A percentile compares a stretch with the other conserved stretches of the same genome.
These are phyloP conservation scores for Tethea ocularis DNA, from an alignment of 2,888 invertebrate genomes.

Conservation along the genomic window DNA sequence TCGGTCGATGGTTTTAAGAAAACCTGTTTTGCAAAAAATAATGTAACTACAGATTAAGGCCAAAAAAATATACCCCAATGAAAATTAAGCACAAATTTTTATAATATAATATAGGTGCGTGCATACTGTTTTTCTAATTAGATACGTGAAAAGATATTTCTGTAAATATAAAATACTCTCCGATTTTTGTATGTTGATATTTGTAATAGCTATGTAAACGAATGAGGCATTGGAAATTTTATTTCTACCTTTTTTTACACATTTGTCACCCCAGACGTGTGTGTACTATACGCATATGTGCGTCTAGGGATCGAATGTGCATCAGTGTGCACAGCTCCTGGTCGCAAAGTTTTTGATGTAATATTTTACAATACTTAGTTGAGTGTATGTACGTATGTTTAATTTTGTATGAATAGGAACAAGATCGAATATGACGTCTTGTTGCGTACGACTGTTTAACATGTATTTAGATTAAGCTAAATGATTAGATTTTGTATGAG, in stretches of 20 bases:
- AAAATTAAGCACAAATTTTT: constrained; percentile 64
- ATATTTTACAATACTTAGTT: constrained; percentile 56
- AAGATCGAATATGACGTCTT: constrained; percentile 44
- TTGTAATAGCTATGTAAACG: constrained; percentile 13
- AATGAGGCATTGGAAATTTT: constrained; percentile 9
- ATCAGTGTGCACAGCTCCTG: constrained; percentile 46
- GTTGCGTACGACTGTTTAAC: constrained; percentile 63
- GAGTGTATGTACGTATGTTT: constrained; percentile 20
- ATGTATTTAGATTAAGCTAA: constrained; percentile 63
- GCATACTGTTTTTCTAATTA: constrained; percentile 34
- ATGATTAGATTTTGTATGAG: constrained; percentile 79
- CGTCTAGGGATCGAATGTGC: not conserved
- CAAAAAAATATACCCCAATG: constrained; percentile 55
- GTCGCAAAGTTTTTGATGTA: constrained; percentile 61
- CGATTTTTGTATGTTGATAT: constrained; percentile 27
- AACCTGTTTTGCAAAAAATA: constrained; percentile 35
- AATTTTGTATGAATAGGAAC: constrained; percentile 20
- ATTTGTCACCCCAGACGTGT: not conserved
- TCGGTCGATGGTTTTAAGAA: constrained; percentile 50
- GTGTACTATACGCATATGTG: not conserved
- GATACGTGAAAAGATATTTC: constrained; percentile 17
- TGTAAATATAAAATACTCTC: constrained; percentile 42
- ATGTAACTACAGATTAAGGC: constrained; percentile 42
- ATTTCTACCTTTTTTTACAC: not conserved
- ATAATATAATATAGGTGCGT: constrained; percentile 35